Evolutionary conservation across 2,888 invertebrate genomes (phyloP), one percentile per base, ranked within the genome.

Genomic region (Apamea crenata): DNA sequence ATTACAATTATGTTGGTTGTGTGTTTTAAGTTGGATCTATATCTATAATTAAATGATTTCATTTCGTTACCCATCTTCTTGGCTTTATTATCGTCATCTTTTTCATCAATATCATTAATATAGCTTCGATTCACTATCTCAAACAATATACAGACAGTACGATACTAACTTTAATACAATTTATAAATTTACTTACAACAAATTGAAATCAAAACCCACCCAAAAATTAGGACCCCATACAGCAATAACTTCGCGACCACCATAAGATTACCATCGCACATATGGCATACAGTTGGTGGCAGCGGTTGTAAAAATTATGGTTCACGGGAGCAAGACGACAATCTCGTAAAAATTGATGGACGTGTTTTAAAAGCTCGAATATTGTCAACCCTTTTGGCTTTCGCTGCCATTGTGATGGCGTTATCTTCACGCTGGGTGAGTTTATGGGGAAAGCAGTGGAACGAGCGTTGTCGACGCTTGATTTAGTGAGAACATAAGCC

Each of bases 261-360:
- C 88, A 90, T 91, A 91, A 91, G 94, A 94, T 95, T 92, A 93
- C 93, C 85, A 95, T 95, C 94, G 91, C 93, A 89, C 94, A 95
- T 94, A 94, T 95, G 95, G 95, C 82, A 82, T 89, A 91, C 94
- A 93, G 93, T 94, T 94, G 94, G 92, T 85, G 80, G 82, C 90
- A 91, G 85, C 86, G 91, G 92, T 91, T 92, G 91, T 93, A 91
- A 94, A 93, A 93, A 90, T 93, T 91, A 91, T 92, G 87, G 79
- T 56, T 77, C 78, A 81, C 84, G 72, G 82, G 86, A 89, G 83
- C 83, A 84, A 88, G 81, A 83, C 81, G 82, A 74, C 77, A 75
- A 53, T 71, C 78, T 81, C 79, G 84, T 90, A 90, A 89, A 89
- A 89, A 89, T 85, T 87, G 90, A 89, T 81, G 86, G 77, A 85